Evolutionary conservation across 1,140 invertebrate genomes (phyloP), one percentile per base, ranked within the genome.

Genomic region (Lepidurus packardi): DNA sequence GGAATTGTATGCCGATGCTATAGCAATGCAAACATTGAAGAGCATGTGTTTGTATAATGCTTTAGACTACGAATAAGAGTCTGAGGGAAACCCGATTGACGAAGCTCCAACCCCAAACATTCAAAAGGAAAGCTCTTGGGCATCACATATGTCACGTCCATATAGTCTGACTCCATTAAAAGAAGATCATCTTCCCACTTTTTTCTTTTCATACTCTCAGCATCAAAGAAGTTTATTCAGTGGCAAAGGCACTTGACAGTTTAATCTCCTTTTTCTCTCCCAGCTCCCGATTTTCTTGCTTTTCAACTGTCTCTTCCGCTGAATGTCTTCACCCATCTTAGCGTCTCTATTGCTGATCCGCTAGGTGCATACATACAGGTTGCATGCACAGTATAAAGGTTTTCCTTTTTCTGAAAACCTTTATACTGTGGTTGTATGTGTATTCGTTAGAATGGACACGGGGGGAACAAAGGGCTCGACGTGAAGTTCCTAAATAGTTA

Each of bases 221-320:
- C 21, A 65, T 65, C 13, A 16, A 65, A 65, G 53, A 65, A 65
- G 13, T 65, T 65, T 65, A 65, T 65, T 65, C 53, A 65, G 53
- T 21, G 53, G 21, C 53, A 13, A 65, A 65, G 53, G 21, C 53
- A 65, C 53, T 65, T 65, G 53, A 65, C 53, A 65, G 53, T 21
- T 65, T n/a, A 65, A 65, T 65, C 53, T 65, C 16, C 21, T 1
- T 65, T 65, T 65, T 47, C 16, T 7, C 21, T 65, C 21, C 53
- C 13, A 9, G 53, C 53, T 65, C 13, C 16, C 53, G 13, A 65
- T 65, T 13, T 65, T 16, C 21, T 65, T 21, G 16, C 13, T 9
- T 16, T 21, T 65, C 53, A 21, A 13, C 13, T 65, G 10, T 16
- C 13, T 65, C 53, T 21, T 16, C 9, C 3, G 21, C 8, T 65